Evolutionary conservation across 2,113 vertebrate genomes (phyloP).

Genomic region (Upupa epops): DNA sequence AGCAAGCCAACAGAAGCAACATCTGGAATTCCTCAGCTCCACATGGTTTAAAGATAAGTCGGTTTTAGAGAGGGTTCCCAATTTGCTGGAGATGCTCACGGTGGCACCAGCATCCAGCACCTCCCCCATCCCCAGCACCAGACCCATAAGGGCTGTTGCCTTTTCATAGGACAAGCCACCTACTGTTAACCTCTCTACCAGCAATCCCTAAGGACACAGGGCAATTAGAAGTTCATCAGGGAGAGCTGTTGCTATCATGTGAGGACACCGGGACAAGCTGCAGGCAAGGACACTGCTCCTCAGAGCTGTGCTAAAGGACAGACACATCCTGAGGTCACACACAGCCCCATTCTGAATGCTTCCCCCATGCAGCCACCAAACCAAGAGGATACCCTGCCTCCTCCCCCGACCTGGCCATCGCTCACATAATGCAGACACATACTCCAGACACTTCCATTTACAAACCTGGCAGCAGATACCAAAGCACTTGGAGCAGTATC

Average conservation of each 20-base stretch:
- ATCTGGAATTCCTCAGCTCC: not conserved
- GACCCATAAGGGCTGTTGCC: not conserved
- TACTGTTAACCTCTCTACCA: not conserved
- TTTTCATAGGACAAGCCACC: not conserved
- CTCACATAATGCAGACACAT: too few relatives aligned
- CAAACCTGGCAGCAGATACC: not conserved
- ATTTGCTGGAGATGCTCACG: not conserved
- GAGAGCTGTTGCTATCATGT: too few relatives aligned
- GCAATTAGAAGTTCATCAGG: fast-evolving
- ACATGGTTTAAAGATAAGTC: fast-evolving
- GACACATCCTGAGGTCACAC: not conserved
- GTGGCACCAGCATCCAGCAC: not conserved
- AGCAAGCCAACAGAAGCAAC: not conserved
- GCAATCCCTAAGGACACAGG: not conserved
- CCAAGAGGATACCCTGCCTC: fast-evolving
- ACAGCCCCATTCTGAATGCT: not conserved
- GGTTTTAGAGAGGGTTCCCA: not conserved
- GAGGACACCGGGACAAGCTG: not conserved
- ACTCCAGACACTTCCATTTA: fast-evolving
- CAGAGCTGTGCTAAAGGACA: too few relatives aligned
- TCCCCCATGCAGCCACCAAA: fast-evolving
- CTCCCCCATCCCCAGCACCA: not conserved
- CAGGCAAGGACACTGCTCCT: not conserved
- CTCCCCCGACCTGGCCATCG: too few relatives aligned
- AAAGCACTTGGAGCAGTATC: fast-evolving